Evolutionary conservation across 2,113 vertebrate genomes (phyloP), one percentile per base, ranked within the genome.

Genomic region (Alaudala cheleensis): DNA sequence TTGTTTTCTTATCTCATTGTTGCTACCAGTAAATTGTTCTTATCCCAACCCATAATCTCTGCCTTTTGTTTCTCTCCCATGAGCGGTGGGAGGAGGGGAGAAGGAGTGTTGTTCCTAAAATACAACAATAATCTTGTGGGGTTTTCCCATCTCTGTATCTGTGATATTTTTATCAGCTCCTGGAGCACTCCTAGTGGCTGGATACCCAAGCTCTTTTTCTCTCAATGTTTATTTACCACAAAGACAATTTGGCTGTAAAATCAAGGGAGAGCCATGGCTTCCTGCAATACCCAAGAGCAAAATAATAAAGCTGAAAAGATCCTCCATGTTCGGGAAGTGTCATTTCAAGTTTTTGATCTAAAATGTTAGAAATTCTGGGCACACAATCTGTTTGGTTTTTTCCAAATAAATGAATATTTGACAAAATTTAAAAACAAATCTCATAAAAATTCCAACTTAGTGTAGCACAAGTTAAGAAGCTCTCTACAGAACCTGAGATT

Each of bases 281-380:
- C 11, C 31, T 78, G 17, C 4, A 11, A 20, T 61, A 42, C 3
- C 5, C n/a, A 29, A 65, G 5, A 47, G 33, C 14, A 51, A 65
- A 65, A 61, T 6, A 65, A 61, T 6, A 66, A 87, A 87, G 49
- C 6, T 87, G 26, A 19, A 13, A 53, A 49, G 1, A 34, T 3
- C 5, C 3, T 54, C 14, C 21, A 18, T 9, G 7, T 37, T 10
- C 1, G 0, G 3, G 2, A 76, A 76, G 1, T 8, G 3, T 10
- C 40, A 26, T 26, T 56, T 5, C 15, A 47, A 23, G 14, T n/a
- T 74, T 88, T 73, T 2, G 2, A 20, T 53, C 7, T 31, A 60
- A 77, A 89, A 62, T 24, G 2, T 34, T 22, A 74, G 45, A 66
- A 80, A 34, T 42, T 65, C 9, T 42, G 22, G 54, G 12, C 47